phyloP scores from a whole-genome alignment of 2,888 invertebrate species.

The Congeria kusceri region DNA sequence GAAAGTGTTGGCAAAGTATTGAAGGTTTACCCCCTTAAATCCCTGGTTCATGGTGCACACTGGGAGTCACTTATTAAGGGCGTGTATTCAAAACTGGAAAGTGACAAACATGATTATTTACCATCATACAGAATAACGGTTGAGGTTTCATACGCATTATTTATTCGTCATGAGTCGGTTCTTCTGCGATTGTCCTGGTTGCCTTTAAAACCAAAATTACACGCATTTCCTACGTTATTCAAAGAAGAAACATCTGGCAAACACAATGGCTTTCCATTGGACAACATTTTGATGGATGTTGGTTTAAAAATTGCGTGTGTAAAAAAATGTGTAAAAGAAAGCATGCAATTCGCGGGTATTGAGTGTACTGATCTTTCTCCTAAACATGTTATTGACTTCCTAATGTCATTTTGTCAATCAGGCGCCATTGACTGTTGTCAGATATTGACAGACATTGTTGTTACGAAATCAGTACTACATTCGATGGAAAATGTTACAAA shows the following conservation, averaged over 20 bases:
- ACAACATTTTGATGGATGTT: conserved; percentile 10
- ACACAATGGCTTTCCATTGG: background rate
- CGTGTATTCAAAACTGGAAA: background rate
- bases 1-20: no score
- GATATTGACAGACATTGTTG: background rate
- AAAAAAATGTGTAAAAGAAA: background rate
- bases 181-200: conserved; percentile 3
- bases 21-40: no score
- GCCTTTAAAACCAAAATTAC: background rate
- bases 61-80: background rate
- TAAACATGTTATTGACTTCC: conserved; percentile 16
- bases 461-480: conserved; percentile 19
- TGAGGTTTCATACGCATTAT: background rate
- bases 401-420: background rate
- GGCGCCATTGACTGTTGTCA: background rate
- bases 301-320: conserved; percentile 33
- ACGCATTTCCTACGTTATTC: conserved; percentile 15
- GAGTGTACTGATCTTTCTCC: conserved; percentile 7
- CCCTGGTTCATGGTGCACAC: background rate
- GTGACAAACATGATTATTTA: background rate
- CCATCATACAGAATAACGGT: background rate
- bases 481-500: conserved; percentile 1
- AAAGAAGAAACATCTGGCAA: conserved; percentile 8
- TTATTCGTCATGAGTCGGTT: background rate
- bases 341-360: conserved; percentile 9